Conservation (phyloP, 2,888 invertebrate genomes). For the Hemicrepidius hirtus region DNA sequence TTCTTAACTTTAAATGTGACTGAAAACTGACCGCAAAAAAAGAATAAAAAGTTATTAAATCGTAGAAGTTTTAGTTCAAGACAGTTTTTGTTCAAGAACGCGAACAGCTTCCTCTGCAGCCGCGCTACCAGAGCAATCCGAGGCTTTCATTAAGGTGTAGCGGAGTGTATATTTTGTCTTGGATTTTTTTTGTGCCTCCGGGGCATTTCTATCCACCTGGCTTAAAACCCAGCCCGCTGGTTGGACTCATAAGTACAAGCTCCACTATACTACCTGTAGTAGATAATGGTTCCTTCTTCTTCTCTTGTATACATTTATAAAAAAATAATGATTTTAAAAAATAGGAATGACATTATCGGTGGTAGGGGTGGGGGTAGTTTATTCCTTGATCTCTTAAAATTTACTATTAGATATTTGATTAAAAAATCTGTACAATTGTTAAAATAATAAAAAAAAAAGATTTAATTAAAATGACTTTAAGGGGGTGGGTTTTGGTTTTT, state of each 20-base stretch:
- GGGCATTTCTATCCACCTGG: constrained; percentile 54
- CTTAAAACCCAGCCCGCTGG: constrained; percentile 43
- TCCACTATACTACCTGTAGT: constrained; percentile 51
- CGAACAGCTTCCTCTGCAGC: constrained; percentile 50
- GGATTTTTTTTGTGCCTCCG: constrained; percentile 51
- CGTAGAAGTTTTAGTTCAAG: constrained; percentile 6
- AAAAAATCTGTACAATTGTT: too few species aligned
- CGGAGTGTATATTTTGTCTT: constrained; percentile 53
- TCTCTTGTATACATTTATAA: constrained; percentile 10
- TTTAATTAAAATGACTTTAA: too few species aligned
- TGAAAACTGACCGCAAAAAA: too few species aligned
- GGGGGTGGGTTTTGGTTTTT: too few species aligned
- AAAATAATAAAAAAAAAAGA: too few species aligned
- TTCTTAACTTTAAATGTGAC: too few species aligned
- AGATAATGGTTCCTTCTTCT: constrained; percentile 7
- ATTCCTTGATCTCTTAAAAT: too few species aligned
- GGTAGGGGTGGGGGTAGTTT: too few species aligned
- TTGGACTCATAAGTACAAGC: constrained; percentile 38
- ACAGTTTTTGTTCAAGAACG: constrained; percentile 39
- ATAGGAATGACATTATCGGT: too few species aligned
- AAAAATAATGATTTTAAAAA: too few species aligned
- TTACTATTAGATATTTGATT: too few species aligned
- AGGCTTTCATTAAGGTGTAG: constrained; percentile 54
- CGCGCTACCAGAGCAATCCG: constrained; percentile 48
- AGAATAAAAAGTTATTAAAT: constrained; percentile 25